phyloP scores from a whole-genome alignment of 92 coral and sea anemone genomes.

The Phenganax stokvisi region DNA sequence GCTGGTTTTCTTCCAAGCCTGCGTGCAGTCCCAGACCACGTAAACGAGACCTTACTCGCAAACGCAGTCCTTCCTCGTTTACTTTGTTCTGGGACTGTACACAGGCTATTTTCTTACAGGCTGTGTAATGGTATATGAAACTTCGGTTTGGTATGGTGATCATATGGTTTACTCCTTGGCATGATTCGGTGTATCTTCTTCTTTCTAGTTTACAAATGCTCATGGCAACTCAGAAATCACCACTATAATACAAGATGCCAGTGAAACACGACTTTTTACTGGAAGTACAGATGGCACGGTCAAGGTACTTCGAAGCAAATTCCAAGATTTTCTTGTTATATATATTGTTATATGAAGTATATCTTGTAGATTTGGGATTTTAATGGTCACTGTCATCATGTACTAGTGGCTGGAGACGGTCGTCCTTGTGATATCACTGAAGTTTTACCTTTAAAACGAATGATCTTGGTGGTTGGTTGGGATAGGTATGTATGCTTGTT shows the following conservation, averaged over 20 bases:
- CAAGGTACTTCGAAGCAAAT: slow-evolving; percentile 50
- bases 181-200: not conserved
- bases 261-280: slow-evolving; percentile 87
- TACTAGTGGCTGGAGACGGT: slow-evolving; percentile 95
- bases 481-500: slow-evolving; percentile 63
- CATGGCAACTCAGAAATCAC: slow-evolving; percentile 96
- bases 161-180: not conserved
- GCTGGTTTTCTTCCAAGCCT: not conserved
- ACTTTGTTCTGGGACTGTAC: too few relatives aligned
- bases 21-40: too few relatives aligned
- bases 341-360: not conserved
- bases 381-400: slow-evolving; percentile 95
- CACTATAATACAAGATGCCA: slow-evolving; percentile 80
- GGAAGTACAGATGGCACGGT: slow-evolving; percentile 97
- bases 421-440: slow-evolving; percentile 89
- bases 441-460: slow-evolving; percentile 82
- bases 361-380: slow-evolving; percentile 84
- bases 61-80: too few relatives aligned
- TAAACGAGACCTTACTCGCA: too few relatives aligned
- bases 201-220: slow-evolving; percentile 82
- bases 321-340: not conserved
- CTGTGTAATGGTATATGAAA: not conserved
- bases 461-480: slow-evolving; percentile 89
- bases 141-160: slow-evolving; percentile 5
- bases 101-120: not conserved